Base-by-base conservation (phyloP, 2,797 vertebrate species). In the Salarias fasciatus region DNA sequence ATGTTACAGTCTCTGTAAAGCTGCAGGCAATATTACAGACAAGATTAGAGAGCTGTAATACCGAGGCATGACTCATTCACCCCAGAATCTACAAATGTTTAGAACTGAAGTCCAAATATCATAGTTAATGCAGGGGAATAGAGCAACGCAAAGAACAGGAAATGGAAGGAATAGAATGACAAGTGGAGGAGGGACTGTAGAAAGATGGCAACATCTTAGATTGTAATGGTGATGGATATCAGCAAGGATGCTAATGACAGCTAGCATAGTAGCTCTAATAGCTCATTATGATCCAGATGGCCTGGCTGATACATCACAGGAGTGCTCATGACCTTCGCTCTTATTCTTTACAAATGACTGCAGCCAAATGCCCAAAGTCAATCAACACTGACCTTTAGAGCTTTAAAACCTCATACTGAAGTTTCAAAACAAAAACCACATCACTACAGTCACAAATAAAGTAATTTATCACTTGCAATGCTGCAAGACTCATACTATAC, bases 31-130 rank as follows among this genome's bases (percentile, higher is more conserved):
- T 53, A 51, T 72, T 70, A 49, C 36, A 10, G 47, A 74, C 52
- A 49, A 77, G 80, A 87, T 85, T 84, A 75, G 28, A 60, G 47
- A 10, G 50, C 54, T 63, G 38, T 56, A 66, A 76, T 72, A 62
- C 44, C 46, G 51, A 84, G 76, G 62, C 61, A 47, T 86, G 77
- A 87, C 71, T 89, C 82, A 87, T 79, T 88, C 70, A 80, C 52
- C 64, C 63, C 40, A 41, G 60, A 77, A 75, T 60, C 43, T 69
- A 63, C 44, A 78, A 52, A 62, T 33, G 52, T 63, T 68, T 46
- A 35, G 29, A 84, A 52, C 28, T 40, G 38, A 15, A 63, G 37
- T 51, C 9, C 3, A 58, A 36, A 28, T 29, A 13, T 55, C 18
- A 38, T 8, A n/a, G 61, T 55, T 48, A 66, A 69, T 24, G 14